A percentile compares a stretch with the other conserved stretches of the same genome.
Conservation (phyloP, 1,140 invertebrate species). For the Pachyrhynchus sulphureomaculatus region DNA sequence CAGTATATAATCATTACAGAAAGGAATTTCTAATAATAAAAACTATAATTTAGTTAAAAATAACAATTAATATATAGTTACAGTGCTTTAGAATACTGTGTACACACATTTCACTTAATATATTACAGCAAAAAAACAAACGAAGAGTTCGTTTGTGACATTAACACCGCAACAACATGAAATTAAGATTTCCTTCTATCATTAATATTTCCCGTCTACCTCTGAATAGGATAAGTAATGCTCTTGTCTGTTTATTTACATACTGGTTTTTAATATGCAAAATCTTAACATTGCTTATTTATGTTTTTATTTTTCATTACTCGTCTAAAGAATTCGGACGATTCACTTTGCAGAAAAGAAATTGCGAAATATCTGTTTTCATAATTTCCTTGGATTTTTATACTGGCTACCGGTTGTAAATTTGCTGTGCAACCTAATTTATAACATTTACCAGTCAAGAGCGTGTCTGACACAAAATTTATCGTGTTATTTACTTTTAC, state of each 20-base stretch:
- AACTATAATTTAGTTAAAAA: too few relatives aligned
- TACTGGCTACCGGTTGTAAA: too few relatives aligned
- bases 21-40: too few relatives aligned
- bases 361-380: background rate
- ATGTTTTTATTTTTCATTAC: background rate
- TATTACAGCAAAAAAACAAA: constrained; percentile 16
- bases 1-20: too few relatives aligned
- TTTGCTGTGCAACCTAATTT: too few relatives aligned
- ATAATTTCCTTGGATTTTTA: background rate
- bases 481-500: too few relatives aligned
- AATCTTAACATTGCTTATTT: background rate
- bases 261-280: constrained; percentile 30
- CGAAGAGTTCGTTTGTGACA: constrained; percentile 27
- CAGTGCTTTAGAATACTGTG: too few relatives aligned
- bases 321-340: background rate
- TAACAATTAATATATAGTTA: too few relatives aligned
- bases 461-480: too few relatives aligned
- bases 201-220: constrained; percentile 32
- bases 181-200: constrained; percentile 39
- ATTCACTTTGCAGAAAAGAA: background rate
- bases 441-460: too few relatives aligned
- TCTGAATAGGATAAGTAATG: constrained; percentile 35
- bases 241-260: constrained; percentile 31
- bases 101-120: too few relatives aligned
- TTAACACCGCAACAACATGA: constrained; percentile 36